phyloP scores from a whole-genome alignment of 53 echinoderm and acorn worm species.

The Temnopleurus reevesii region DNA sequence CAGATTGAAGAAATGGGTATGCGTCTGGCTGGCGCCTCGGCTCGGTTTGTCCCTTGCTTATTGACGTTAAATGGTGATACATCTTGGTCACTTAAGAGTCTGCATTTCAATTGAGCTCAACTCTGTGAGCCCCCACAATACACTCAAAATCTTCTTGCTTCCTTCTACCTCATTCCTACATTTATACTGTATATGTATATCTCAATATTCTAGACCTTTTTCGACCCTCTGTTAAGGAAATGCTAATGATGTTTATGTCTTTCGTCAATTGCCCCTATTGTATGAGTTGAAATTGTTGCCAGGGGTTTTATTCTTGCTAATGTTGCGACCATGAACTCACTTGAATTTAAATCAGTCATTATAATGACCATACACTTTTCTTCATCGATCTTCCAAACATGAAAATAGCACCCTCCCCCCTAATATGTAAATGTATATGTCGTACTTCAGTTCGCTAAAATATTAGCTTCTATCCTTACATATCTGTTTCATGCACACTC shows the following conservation, averaged over 20 bases:
- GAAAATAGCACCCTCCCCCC: no score
- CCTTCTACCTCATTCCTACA: neutral
- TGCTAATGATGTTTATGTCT: neutral
- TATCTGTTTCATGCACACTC: no score
- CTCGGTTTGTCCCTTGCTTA: constrained; percentile 24
- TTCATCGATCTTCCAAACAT: no score
- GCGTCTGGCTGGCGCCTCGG: constrained; percentile 52
- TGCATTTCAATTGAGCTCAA: constrained; percentile 42
- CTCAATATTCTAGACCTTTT: neutral
- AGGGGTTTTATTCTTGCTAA: no score
- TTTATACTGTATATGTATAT: neutral
- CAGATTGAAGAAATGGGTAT: constrained; percentile 5
- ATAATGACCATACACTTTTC: no score
- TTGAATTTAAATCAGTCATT: no score
- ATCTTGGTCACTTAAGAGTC: neutral
- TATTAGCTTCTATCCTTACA: no score
- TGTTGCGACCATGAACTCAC: no score
- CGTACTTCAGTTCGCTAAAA: no score
- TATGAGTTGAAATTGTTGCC: no score
- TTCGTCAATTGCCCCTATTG: no score
- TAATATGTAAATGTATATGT: no score
- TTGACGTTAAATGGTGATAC: constrained; percentile 32
- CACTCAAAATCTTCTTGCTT: neutral
- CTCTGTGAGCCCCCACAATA: constrained; percentile 6
- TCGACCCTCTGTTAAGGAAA: neutral